Evolutionary conservation across 2,113 vertebrate species (phyloP), one percentile per base, ranked within the genome.

Genomic region (Gila orcuttii): DNA sequence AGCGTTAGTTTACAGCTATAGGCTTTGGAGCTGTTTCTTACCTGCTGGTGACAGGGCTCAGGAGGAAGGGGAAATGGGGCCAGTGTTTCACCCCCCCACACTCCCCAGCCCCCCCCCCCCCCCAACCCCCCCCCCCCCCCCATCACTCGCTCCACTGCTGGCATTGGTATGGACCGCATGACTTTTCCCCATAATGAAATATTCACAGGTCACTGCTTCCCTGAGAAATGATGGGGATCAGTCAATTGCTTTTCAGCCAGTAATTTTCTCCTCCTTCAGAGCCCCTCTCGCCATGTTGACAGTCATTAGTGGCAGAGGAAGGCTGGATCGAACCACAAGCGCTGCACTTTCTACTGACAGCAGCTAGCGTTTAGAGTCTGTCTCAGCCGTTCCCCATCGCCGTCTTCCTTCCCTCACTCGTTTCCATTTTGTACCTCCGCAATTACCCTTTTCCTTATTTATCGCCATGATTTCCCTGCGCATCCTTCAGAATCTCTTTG

Each of bases 171-270:
- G 97, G 95, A 93, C 91, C 92, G 94, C 92, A 89, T 94, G 77
- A 94, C 94, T 91, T 94, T 96, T 93, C 92, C 94, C 96, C 95
- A 94, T 98, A 98, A 98, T 99, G 97, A 97, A 97, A 89, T 88
- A 90, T 88, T 92, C 90, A 90, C 90, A 91, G 91, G 89, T 89
- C 90, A 87, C 79, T 94, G 94, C 91, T 96, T 97, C 94, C 94
- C 90, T 96, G 96, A 98, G 96, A 96, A 97, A 97, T 96, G 96
- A 96, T 94, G 94, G 96, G 96, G 96, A 96, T 96, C 96, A 96
- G 96, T 98, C 97, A 96, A 94, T 97, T 96, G 96, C 96, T 97
- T 97, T 95, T 95, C 96, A 96, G 96, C 94, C 95, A 97, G 96
- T 96, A 94, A 96, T 97, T 97, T 96, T 96, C 96, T 93, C 93